Conservation (phyloP, 2,797 vertebrate genomes). For the Tadarida brasiliensis region DNA sequence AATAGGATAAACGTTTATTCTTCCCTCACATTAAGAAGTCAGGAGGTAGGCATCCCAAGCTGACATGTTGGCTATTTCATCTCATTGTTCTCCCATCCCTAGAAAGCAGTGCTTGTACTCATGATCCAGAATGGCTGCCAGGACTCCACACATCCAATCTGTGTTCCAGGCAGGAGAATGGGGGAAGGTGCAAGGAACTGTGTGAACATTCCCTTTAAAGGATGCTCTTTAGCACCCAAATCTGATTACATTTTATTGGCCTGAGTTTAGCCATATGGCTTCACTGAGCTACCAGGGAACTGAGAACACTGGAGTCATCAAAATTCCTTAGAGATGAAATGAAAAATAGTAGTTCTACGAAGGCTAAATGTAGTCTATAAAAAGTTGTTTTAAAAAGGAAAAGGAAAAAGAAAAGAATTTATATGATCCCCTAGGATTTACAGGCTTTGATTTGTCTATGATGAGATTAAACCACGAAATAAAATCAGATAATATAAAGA, state of each 20-base stretch:
- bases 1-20: neutral
- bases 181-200: neutral
- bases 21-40: neutral
- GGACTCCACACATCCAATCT: neutral
- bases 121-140: neutral
- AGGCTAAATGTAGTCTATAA: slow-evolving; percentile 15
- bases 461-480: neutral
- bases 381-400: neutral
- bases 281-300: neutral
- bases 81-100: neutral
- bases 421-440: neutral
- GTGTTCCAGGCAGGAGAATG: neutral
- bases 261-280: neutral
- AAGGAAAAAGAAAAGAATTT: neutral
- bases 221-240: neutral
- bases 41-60: neutral
- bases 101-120: neutral
- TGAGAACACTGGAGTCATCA: neutral
- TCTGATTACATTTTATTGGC: neutral
- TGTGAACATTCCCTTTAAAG: neutral
- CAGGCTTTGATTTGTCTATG: neutral
- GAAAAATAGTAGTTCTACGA: neutral
- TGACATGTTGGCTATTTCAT: neutral
- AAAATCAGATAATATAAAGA: slow-evolving; percentile 47
- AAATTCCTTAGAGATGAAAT: neutral